Evolutionary conservation across 2,888 invertebrate genomes (phyloP).

Genomic region (Proisotoma minuta): DNA sequence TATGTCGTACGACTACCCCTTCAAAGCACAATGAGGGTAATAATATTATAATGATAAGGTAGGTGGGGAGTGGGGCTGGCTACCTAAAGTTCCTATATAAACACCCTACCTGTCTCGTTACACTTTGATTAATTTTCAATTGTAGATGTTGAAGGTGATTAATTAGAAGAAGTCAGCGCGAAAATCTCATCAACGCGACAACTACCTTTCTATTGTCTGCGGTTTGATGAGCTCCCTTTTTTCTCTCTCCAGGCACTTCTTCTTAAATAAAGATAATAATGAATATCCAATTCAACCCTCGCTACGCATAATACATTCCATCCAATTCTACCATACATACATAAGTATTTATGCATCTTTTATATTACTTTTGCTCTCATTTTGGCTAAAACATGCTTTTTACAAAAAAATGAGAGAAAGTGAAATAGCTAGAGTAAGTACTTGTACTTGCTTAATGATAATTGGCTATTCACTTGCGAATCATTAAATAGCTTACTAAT

Average conservation of each 20-base stretch:
- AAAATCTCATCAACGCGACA: conserved; percentile 44
- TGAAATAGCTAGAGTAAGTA: no score
- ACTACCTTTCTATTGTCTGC: conserved; percentile 40
- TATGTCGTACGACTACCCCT: conserved; percentile 23
- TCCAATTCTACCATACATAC: no score
- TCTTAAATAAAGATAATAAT: conserved; percentile 18
- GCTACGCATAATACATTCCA: no score
- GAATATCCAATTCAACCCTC: conserved; percentile 13
- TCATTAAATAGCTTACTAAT: no score
- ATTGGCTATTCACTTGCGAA: no score
- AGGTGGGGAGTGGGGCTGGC: conserved; percentile 14
- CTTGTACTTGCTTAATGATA: no score
- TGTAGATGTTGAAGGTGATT: conserved; percentile 46
- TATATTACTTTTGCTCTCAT: no score
- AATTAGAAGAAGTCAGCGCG: conserved; percentile 45
- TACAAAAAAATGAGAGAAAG: no score
- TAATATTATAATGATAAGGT: conserved; percentile 15
- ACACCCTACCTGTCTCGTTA: conserved; percentile 46
- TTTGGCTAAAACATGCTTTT: no score
- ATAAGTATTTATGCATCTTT: no score
- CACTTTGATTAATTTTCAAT: conserved; percentile 47
- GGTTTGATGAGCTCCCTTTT: conserved; percentile 40
- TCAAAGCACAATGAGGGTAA: conserved; percentile 15
- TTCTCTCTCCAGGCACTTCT: conserved; percentile 16
- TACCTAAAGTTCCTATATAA: conserved; percentile 20